Evolutionary conservation across 2,797 vertebrate species (phyloP).

Genomic region (Molothrus ater): DNA sequence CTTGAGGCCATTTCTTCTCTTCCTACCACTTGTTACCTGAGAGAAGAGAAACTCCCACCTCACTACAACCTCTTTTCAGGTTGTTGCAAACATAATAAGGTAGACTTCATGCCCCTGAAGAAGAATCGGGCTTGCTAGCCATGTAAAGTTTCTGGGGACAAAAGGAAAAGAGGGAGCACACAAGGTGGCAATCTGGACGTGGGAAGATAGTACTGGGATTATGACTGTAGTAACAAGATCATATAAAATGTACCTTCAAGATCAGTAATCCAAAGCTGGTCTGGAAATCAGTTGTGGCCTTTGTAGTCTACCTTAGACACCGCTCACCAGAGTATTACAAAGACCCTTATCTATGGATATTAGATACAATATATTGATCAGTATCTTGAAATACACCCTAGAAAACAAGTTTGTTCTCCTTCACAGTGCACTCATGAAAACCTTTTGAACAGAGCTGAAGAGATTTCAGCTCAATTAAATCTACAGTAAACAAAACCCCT

Average conservation of each 20-base stretch:
- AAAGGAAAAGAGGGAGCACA: not conserved
- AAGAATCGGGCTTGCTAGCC: not conserved
- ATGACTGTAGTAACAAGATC: not conserved
- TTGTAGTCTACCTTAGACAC: not conserved
- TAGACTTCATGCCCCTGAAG: not conserved
- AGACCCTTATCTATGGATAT: not conserved
- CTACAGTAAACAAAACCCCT: not conserved
- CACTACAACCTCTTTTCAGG: not conserved
- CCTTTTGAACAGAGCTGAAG: not conserved
- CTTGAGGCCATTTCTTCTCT: not conserved
- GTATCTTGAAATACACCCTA: not conserved
- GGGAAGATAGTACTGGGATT: not conserved
- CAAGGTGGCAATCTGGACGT: fast-evolving
- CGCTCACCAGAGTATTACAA: not conserved
- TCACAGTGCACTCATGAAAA: not conserved
- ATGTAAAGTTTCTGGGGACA: not conserved
- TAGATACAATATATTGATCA: not conserved
- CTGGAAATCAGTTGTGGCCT: not conserved
- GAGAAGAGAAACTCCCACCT: not conserved
- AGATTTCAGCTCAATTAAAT: not conserved
- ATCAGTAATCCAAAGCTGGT: not conserved
- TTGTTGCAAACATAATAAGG: not conserved
- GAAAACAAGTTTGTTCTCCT: not conserved
- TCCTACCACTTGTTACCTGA: not conserved
- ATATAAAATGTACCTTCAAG: not conserved